Percentiles rank a stretch among this genome's conserved stretches.
Evolutionary conservation across 2,888 invertebrate species (phyloP).

Genomic region (Lasioglossum oenotherae): DNA sequence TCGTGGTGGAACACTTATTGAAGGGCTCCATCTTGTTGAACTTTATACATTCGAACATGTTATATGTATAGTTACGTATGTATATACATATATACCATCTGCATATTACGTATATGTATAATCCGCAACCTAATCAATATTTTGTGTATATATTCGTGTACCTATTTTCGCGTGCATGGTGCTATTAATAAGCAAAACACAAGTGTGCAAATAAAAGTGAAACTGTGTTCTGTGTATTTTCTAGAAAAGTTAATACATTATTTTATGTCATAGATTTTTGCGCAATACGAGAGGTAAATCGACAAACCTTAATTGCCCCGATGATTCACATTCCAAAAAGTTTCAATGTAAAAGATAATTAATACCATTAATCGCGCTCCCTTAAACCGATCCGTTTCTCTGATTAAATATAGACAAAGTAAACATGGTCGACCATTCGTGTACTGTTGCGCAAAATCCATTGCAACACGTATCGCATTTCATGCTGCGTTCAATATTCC

Average conservation of each 20-base stretch:
- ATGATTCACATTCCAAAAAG: neutral
- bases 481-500: neutral
- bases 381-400: neutral
- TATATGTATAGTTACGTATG: neutral
- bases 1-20: neutral
- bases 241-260: neutral
- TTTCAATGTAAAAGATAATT: neutral
- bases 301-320: neutral
- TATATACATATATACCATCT: neutral
- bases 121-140: slow-evolving; percentile 8
- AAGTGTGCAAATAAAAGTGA: neutral
- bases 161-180: neutral
- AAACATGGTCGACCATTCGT: neutral
- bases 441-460: neutral
- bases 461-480: neutral
- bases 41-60: neutral
- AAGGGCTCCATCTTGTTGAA: neutral
- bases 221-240: neutral
- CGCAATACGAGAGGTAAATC: neutral
- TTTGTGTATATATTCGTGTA: neutral
- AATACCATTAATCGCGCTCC: neutral
- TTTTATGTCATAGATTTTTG: neutral
- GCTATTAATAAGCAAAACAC: neutral
- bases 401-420: neutral
- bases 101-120: neutral